Percentiles rank a stretch among this genome's conserved stretches.
Evolutionary conservation across 2,888 invertebrate genomes (phyloP).

Genomic region (Trimorus sp.): DNA sequence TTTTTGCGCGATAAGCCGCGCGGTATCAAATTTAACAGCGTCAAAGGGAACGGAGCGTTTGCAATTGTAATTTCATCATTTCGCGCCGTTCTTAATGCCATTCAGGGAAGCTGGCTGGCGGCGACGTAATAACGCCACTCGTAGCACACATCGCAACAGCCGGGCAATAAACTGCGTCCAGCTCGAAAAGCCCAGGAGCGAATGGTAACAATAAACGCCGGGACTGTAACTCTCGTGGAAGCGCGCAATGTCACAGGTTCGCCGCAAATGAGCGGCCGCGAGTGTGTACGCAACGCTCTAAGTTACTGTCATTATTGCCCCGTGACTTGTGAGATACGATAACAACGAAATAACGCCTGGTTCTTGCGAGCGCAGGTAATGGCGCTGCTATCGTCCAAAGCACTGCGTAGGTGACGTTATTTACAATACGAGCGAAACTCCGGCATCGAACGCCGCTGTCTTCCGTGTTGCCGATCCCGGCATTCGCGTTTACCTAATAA

Average conservation of each 20-base stretch:
- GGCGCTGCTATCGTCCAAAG: slow-evolving; percentile 33
- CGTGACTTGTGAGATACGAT: slow-evolving; percentile 49
- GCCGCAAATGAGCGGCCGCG: slow-evolving; percentile 40
- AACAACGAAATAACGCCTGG: slow-evolving; percentile 42
- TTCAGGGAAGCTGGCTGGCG: slow-evolving; percentile 18
- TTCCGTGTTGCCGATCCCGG: slow-evolving; percentile 20
- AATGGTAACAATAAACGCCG: slow-evolving; percentile 52
- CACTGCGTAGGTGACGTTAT: slow-evolving; percentile 41
- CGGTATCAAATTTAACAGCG: slow-evolving; percentile 23
- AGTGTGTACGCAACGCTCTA: slow-evolving; percentile 31
- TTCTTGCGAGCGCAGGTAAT: slow-evolving; percentile 33
- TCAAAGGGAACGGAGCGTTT: background rate
- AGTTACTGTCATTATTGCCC: slow-evolving; percentile 52
- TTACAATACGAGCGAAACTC: slow-evolving; percentile 38
- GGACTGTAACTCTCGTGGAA: slow-evolving; percentile 36
- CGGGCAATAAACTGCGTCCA: slow-evolving; percentile 51
- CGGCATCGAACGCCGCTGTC: slow-evolving; percentile 29
- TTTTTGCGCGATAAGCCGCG: slow-evolving; percentile 7
- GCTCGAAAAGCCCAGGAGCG: slow-evolving; percentile 49
- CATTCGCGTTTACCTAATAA: slow-evolving; percentile 23
- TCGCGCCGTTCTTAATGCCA: slow-evolving; percentile 8
- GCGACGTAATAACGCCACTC: slow-evolving; percentile 30
- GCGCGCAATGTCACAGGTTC: slow-evolving; percentile 38
- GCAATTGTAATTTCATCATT: slow-evolving; percentile 25
- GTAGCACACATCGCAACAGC: slow-evolving; percentile 31